Percentiles rank a stretch among this genome's conserved stretches.
Conservation (phyloP, 23 tunicate species). For the Pegea sp. region DNA sequence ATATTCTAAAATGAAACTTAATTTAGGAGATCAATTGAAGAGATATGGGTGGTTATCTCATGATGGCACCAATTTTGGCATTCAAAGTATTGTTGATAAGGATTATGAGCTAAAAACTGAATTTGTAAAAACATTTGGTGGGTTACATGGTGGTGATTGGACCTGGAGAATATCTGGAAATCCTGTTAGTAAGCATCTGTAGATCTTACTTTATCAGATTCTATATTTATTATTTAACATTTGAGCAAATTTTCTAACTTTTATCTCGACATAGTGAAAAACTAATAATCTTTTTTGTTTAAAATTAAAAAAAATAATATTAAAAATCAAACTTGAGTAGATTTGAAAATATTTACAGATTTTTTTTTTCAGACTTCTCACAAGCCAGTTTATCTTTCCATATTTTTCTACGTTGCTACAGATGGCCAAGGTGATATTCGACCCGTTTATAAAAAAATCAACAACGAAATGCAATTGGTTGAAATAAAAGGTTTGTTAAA, state of each 20-base stretch:
- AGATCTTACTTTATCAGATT: too few species aligned
- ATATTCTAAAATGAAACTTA: too few species aligned
- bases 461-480: slow-evolving; percentile 7
- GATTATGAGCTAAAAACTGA: slow-evolving; percentile 44
- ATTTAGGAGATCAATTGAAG: slow-evolving; percentile 52
- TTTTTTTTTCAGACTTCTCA: too few species aligned
- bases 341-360: too few species aligned
- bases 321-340: too few species aligned
- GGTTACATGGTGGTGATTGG: slow-evolving; percentile 99
- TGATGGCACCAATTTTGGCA: slow-evolving; percentile 86
- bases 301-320: too few species aligned
- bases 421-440: slow-evolving; percentile 53
- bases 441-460: slow-evolving; percentile 1
- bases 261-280: too few species aligned
- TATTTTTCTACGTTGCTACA: slow-evolving; percentile 87
- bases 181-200: too few species aligned
- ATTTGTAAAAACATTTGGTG: slow-evolving; percentile 63
- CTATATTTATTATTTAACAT: too few species aligned
- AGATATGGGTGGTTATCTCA: slow-evolving; percentile 91
- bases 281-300: too few species aligned
- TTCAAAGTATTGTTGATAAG: slow-evolving; percentile 70
- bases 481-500: slow-evolving; percentile 24
- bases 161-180: slow-evolving; percentile 66
- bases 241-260: too few species aligned
- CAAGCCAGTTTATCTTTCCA: slow-evolving; percentile 22